A percentile compares a stretch with the other conserved stretches of the same genome.
phyloP scores from a whole-genome alignment of 2,113 vertebrate species.

The Solenodon paradoxus region DNA sequence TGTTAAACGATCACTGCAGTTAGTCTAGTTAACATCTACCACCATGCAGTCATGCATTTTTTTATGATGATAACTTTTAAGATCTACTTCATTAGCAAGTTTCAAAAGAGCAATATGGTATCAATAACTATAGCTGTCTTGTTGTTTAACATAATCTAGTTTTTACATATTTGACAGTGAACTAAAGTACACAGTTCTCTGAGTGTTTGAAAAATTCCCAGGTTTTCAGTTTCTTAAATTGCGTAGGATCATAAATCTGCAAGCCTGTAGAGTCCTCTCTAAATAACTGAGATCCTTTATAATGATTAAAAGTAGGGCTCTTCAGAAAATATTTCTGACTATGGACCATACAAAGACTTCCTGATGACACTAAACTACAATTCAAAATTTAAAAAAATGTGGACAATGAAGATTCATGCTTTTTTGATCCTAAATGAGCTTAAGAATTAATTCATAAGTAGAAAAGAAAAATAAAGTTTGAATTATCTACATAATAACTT shows the following conservation, averaged over 20 bases:
- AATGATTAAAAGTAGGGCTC: not conserved
- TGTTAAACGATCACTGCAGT: not conserved
- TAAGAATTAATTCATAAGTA: not conserved
- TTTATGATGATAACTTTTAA: not conserved
- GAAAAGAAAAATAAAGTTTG: not conserved
- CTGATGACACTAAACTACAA: too few species aligned
- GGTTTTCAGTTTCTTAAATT: not conserved
- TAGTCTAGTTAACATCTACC: not conserved
- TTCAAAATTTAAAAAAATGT: too few species aligned
- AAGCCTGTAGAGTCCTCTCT: not conserved
- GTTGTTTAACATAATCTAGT: too few species aligned
- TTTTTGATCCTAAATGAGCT: not conserved
- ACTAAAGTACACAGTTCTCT: not conserved
- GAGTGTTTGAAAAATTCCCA: not conserved
- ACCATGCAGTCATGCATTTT: not conserved
- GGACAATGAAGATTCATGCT: too few species aligned
- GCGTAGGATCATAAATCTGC: not conserved
- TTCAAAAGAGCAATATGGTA: not conserved
- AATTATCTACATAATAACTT: not conserved
- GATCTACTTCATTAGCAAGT: not conserved
- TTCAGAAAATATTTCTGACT: too few species aligned
- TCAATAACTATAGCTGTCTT: not conserved
- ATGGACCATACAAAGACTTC: too few species aligned
- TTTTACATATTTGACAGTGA: too few species aligned
- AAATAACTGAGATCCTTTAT: not conserved